phyloP scores from a whole-genome alignment of 2,797 vertebrate genomes.

The Sebastes goodei region DNA sequence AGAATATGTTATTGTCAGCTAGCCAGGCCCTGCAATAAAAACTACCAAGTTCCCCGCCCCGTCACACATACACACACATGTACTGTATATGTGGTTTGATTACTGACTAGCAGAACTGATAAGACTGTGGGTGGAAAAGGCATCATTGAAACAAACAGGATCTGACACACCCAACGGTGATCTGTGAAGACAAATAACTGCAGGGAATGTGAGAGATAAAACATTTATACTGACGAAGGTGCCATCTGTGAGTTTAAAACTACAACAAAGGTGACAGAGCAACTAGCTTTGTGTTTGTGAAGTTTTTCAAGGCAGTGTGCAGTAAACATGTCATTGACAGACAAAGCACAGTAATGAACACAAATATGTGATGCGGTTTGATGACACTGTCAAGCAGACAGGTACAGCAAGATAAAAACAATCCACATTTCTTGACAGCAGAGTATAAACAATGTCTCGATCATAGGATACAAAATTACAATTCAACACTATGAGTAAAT shows the following conservation, averaged over 20 bases:
- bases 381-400: background rate
- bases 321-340: background rate
- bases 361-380: background rate
- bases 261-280: background rate
- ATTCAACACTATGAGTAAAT: background rate
- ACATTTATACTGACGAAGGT: background rate
- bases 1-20: conserved; percentile 59
- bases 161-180: background rate
- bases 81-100: conserved; percentile 22
- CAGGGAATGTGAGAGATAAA: background rate
- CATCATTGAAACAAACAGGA: background rate
- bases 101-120: conserved; percentile 26
- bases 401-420: background rate
- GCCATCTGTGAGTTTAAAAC: background rate
- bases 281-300: background rate
- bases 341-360: background rate
- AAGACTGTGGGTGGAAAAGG: conserved; percentile 16
- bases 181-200: conserved; percentile 6
- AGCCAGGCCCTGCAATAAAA: conserved; percentile 25
- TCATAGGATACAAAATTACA: background rate
- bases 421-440: background rate
- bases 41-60: background rate
- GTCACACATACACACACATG: background rate
- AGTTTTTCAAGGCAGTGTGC: background rate
- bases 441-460: background rate